phyloP scores from a whole-genome alignment of 2,797 vertebrate genomes.

The Girardinus metallicus region DNA sequence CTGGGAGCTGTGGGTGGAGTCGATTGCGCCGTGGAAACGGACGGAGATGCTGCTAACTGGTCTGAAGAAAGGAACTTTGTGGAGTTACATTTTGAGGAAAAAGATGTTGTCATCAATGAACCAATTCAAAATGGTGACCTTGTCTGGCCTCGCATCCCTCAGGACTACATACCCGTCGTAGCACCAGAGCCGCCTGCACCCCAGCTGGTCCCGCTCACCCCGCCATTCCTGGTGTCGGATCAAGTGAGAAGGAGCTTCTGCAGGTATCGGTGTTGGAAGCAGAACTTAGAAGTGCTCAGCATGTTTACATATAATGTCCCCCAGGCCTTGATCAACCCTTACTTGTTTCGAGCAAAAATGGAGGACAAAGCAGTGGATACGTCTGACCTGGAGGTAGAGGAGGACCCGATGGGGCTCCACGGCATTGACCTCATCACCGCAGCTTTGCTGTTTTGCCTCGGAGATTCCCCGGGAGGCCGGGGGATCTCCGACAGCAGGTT shows the following conservation, averaged over 20 bases:
- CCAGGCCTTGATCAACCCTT: constrained; percentile 86
- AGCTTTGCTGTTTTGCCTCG: constrained; percentile 95
- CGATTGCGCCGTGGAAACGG: constrained; percentile 68
- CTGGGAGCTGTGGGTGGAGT: constrained; percentile 91
- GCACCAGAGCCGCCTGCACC: constrained; percentile 74
- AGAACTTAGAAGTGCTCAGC: constrained; percentile 87
- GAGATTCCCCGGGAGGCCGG: constrained; percentile 94
- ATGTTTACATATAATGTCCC: constrained; percentile 87
- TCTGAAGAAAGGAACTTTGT: constrained; percentile 85
- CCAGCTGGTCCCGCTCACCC: constrained; percentile 71
- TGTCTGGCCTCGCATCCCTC: constrained; percentile 75
- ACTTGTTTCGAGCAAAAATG: constrained; percentile 88
- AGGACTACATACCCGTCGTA: constrained; percentile 78
- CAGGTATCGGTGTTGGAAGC: constrained; percentile 85
- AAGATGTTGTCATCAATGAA: constrained; percentile 58
- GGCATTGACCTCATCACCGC: constrained; percentile 98
- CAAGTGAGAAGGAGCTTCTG: constrained; percentile 84
- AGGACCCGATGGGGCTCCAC: constrained; percentile 97
- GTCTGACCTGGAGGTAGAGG: constrained; percentile 92
- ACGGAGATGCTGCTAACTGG: constrained; percentile 65
- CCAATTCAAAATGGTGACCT: constrained; percentile 52
- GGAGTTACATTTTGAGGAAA: constrained; percentile 81
- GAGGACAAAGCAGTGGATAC: constrained; percentile 99
- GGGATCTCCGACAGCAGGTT: constrained; percentile 97
- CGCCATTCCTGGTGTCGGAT: constrained; percentile 79